Percentiles rank a stretch among this genome's conserved stretches.
These are phyloP conservation scores for Anastatus disparis DNA, from an alignment of 1,140 invertebrate species.

Conservation along the genomic window DNA sequence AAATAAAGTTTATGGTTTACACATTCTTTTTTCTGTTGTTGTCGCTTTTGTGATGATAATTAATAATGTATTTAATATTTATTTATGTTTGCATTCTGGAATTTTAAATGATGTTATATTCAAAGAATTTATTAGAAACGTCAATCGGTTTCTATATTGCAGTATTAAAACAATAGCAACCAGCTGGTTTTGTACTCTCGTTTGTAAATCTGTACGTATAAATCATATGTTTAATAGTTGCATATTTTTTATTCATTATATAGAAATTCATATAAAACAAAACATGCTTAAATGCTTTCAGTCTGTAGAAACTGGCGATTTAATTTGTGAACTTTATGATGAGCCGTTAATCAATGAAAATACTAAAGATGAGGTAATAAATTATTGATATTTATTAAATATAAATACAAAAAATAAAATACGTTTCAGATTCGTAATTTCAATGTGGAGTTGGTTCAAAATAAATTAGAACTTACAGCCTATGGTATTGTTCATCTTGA, in stretches of 20 bases:
- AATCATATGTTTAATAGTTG: neutral
- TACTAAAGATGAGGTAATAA: constrained; percentile 5
- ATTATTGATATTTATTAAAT: neutral
- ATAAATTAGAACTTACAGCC: constrained; percentile 12
- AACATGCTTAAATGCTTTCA: no score
- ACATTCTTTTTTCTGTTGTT: constrained; percentile 7
- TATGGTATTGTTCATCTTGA: neutral
- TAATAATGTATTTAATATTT: constrained; percentile 10
- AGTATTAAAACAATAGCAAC: neutral
- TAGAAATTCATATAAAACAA: neutral
- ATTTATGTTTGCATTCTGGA: no score
- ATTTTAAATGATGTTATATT: no score
- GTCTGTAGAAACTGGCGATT: neutral
- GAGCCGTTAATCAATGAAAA: constrained; percentile 6
- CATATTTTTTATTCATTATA: neutral
- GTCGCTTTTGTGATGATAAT: constrained; percentile 8
- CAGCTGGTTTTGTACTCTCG: neutral
- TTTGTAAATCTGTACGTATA: neutral
- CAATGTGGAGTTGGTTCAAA: constrained; percentile 23
- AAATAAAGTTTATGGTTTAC: constrained; percentile 15
- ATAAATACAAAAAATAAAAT: neutral
- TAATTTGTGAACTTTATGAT: constrained; percentile 24
- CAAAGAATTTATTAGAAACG: neutral
- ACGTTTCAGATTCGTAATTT: constrained; percentile 19
- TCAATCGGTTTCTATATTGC: neutral